phyloP scores from a whole-genome alignment of 2,797 vertebrate species.

The Sebastes vulpes region DNA sequence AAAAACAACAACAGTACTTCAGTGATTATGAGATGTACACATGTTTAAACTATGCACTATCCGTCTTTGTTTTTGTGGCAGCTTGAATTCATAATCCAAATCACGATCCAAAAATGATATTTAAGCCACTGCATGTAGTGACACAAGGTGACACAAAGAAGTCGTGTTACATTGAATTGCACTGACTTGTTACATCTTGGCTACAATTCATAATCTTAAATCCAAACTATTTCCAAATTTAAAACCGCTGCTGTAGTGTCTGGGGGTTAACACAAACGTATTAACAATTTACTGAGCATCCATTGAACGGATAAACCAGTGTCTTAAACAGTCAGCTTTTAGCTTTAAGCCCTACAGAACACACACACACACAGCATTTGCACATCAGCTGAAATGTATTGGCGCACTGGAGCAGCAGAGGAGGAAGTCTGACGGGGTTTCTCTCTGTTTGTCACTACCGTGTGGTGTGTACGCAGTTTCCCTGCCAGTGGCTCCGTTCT shows the following conservation, averaged over 20 bases:
- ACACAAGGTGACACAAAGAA: not conserved
- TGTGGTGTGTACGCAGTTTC: constrained; percentile 57
- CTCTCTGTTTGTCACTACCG: constrained; percentile 68
- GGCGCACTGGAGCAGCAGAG: constrained; percentile 50
- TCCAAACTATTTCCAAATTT: constrained; percentile 3
- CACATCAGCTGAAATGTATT: constrained; percentile 58
- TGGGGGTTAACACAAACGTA: not conserved
- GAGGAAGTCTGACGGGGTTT: constrained; percentile 70
- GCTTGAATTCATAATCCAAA: not conserved
- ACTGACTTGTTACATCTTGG: not conserved
- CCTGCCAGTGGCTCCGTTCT: constrained; percentile 71
- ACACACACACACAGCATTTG: constrained; percentile 32
- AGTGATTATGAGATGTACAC: not conserved
- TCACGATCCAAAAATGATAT: not conserved
- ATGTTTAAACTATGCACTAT: not conserved
- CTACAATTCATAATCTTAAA: not conserved
- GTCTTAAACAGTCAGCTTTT: not conserved
- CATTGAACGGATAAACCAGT: not conserved
- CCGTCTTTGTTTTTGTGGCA: not conserved
- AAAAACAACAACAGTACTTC: not conserved
- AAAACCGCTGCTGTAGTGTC: not conserved
- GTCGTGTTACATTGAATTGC: not conserved
- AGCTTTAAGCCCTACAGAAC: constrained; percentile 23
- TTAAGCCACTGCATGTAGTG: not conserved
- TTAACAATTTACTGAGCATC: not conserved